Evolutionary conservation across 2,113 vertebrate genomes (phyloP).

Genomic region (Colinus virginianus): DNA sequence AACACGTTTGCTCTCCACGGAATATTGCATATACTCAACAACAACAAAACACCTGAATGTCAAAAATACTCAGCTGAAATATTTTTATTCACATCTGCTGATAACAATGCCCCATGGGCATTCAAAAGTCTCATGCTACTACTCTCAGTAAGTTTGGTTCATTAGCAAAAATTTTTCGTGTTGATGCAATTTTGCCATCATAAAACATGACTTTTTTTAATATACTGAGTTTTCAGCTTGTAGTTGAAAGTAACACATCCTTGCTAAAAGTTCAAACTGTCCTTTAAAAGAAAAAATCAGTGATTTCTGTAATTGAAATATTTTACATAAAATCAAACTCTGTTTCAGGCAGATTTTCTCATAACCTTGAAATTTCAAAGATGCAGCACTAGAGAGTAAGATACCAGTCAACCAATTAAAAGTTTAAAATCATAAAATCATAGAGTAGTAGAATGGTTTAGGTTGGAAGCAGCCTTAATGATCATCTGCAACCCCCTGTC

Average conservation of each 20-base stretch:
- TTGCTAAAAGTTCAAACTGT: not conserved
- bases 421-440: not conserved
- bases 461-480: too few relatives aligned
- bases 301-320: not conserved
- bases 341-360: not conserved
- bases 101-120: conserved; percentile 42
- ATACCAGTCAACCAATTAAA: not conserved
- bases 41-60: conserved; percentile 37
- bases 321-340: not conserved
- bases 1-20: not conserved
- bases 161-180: conserved; percentile 58
- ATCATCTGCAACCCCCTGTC: too few relatives aligned
- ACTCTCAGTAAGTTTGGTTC: conserved; percentile 35
- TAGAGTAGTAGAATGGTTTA: too few relatives aligned
- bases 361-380: not conserved
- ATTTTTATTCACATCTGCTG: conserved; percentile 34
- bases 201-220: not conserved
- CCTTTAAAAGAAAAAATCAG: not conserved
- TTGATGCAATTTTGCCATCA: conserved; percentile 45
- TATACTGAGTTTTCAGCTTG: conserved; percentile 1
- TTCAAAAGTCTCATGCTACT: conserved; percentile 36
- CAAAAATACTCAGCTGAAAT: conserved; percentile 28
- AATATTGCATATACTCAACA: conserved; percentile 20
- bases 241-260: not conserved
- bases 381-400: not conserved